phyloP scores from a whole-genome alignment of 2,797 vertebrate genomes.

The Lateolabrax maculatus region DNA sequence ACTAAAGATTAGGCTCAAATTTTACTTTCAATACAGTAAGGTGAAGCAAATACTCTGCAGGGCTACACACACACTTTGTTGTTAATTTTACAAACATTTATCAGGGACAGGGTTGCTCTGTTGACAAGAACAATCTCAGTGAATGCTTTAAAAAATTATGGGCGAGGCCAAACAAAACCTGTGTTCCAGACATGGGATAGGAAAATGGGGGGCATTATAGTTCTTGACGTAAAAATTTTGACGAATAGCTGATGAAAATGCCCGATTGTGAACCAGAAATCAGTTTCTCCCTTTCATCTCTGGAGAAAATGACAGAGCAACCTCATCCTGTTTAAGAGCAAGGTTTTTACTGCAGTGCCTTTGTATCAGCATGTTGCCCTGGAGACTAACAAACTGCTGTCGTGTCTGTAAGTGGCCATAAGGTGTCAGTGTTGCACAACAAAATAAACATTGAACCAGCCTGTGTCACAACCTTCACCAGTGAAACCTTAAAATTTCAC shows the following conservation, averaged over 20 bases:
- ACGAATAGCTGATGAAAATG: no score
- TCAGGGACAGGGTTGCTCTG: neutral
- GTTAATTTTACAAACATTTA: neutral
- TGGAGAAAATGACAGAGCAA: neutral
- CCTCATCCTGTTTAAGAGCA: neutral
- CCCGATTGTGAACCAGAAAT: neutral
- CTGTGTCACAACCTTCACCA: no score
- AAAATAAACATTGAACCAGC: neutral
- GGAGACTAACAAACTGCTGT: slow-evolving; percentile 16
- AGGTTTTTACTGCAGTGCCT: neutral
- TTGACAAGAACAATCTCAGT: neutral
- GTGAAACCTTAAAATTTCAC: neutral
- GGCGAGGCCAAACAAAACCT: neutral
- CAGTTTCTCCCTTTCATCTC: neutral
- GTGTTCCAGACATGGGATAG: neutral
- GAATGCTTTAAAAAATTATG: neutral
- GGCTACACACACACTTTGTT: neutral
- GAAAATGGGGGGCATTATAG: neutral
- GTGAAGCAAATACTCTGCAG: neutral
- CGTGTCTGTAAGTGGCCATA: slow-evolving; percentile 11
- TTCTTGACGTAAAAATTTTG: neutral
- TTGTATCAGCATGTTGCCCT: slow-evolving; percentile 27
- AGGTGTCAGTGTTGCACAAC: slow-evolving; percentile 51
- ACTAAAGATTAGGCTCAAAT: no score
- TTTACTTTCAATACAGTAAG: neutral